Evolutionary conservation across 2,113 vertebrate genomes (phyloP).

Genomic region (Spea multiplicata): DNA sequence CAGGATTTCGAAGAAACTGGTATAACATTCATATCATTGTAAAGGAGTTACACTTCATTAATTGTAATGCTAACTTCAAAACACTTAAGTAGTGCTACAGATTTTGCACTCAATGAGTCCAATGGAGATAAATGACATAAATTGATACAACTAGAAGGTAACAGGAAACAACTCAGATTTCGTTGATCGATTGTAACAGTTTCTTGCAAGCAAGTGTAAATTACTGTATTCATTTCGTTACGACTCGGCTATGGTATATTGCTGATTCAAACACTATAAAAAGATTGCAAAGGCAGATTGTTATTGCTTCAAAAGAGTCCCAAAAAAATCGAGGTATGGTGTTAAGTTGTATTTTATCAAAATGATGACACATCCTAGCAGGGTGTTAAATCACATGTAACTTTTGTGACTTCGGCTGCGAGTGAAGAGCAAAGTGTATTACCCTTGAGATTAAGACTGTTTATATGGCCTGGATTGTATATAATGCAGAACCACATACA

Average conservation of each 20-base stretch:
- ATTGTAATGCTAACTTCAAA: background rate
- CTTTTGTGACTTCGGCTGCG: too few relatives aligned
- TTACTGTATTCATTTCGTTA: constrained; percentile 2
- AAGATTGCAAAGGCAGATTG: background rate
- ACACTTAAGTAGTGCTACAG: background rate
- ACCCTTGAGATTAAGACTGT: too few relatives aligned
- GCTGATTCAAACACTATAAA: background rate
- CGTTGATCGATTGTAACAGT: constrained; percentile 12
- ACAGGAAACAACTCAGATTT: constrained; percentile 18
- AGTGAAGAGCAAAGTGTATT: too few relatives aligned
- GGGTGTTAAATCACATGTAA: background rate
- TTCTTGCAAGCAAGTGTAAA: background rate
- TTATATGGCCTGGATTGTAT: too few relatives aligned
- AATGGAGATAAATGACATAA: constrained; percentile 1
- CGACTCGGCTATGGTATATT: background rate
- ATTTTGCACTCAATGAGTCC: constrained; percentile 15
- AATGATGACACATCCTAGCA: background rate
- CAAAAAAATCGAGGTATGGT: background rate
- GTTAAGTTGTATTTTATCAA: background rate
- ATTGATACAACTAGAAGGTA: background rate
- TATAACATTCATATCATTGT: background rate
- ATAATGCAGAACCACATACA: too few relatives aligned
- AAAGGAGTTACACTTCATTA: background rate
- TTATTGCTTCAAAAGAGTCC: background rate
- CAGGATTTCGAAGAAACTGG: background rate